phyloP scores from a whole-genome alignment of 2,797 vertebrate genomes.

The Masticophis lateralis region DNA sequence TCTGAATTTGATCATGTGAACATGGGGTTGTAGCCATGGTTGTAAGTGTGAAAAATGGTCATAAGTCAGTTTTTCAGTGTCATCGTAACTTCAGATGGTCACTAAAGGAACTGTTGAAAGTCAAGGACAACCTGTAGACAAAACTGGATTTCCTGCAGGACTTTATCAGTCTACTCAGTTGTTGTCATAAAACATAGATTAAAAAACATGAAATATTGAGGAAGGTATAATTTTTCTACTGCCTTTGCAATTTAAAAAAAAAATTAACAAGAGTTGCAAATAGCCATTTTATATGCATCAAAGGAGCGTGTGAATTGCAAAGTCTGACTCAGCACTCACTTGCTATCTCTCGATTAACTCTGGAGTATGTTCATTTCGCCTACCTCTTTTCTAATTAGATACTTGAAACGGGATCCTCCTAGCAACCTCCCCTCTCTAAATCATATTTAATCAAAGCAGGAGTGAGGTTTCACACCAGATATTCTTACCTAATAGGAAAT shows the following conservation, averaged over 20 bases:
- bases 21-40: too few relatives aligned
- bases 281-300: neutral
- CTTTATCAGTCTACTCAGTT: slow-evolving; percentile 48
- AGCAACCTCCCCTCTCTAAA: slow-evolving; percentile 26
- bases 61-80: too few relatives aligned
- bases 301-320: neutral
- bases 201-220: slow-evolving; percentile 56
- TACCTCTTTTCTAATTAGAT: slow-evolving; percentile 36
- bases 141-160: slow-evolving; percentile 21
- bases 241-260: slow-evolving; percentile 46
- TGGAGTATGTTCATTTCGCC: slow-evolving; percentile 35
- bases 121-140: neutral
- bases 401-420: slow-evolving; percentile 27
- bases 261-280: slow-evolving; percentile 42
- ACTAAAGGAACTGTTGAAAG: neutral
- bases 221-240: slow-evolving; percentile 57
- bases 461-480: slow-evolving; percentile 25
- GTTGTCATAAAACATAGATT: slow-evolving; percentile 50
- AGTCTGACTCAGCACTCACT: neutral
- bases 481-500: neutral
- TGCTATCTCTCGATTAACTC: neutral
- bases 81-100: neutral
- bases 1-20: too few relatives aligned
- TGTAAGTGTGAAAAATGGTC: neutral
- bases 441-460: slow-evolving; percentile 27